Evolutionary conservation across 2,113 vertebrate species (phyloP).

Genomic region (Micromys minutus): DNA sequence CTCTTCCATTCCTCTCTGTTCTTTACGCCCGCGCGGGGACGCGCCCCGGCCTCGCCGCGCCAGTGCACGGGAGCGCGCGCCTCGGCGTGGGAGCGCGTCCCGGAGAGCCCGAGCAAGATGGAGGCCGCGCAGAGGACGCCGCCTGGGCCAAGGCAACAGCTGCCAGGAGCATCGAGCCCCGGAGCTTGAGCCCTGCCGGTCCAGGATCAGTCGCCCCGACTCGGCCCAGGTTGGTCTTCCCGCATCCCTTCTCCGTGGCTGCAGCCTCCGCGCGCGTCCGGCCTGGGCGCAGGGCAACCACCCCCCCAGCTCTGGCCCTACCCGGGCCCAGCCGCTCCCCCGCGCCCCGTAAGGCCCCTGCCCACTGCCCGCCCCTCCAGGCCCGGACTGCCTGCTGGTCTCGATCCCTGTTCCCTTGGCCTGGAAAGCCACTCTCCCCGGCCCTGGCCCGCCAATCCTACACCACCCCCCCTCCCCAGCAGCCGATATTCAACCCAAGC

Average conservation of each 20-base stretch:
- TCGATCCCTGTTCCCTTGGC: not conserved
- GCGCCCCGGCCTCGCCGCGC: constrained; percentile 48
- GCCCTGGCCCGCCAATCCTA: constrained; percentile 30
- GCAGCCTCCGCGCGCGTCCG: not conserved
- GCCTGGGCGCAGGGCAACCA: constrained; percentile 33
- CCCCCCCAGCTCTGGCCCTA: constrained; percentile 30
- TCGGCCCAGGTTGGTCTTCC: constrained; percentile 70
- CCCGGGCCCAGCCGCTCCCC: constrained; percentile 23
- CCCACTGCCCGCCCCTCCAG: not conserved
- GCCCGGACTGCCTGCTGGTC: not conserved
- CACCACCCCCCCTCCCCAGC: not conserved
- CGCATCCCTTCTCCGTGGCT: not conserved
- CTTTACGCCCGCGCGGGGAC: not conserved
- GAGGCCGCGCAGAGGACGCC: constrained; percentile 77
- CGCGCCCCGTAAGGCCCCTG: not conserved
- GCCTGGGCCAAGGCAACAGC: constrained; percentile 72
- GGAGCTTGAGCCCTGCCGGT: constrained; percentile 63
- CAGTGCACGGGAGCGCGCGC: constrained; percentile 60
- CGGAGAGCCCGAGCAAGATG: constrained; percentile 79
- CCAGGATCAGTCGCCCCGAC: constrained; percentile 5
- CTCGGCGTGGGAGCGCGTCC: constrained; percentile 66
- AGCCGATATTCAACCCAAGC: not conserved
- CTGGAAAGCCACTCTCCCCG: not conserved
- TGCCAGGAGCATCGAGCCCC: constrained; percentile 27
- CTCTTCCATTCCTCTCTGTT: not conserved